Conservation (phyloP, 2,113 vertebrate species). For the Gallinago media region DNA sequence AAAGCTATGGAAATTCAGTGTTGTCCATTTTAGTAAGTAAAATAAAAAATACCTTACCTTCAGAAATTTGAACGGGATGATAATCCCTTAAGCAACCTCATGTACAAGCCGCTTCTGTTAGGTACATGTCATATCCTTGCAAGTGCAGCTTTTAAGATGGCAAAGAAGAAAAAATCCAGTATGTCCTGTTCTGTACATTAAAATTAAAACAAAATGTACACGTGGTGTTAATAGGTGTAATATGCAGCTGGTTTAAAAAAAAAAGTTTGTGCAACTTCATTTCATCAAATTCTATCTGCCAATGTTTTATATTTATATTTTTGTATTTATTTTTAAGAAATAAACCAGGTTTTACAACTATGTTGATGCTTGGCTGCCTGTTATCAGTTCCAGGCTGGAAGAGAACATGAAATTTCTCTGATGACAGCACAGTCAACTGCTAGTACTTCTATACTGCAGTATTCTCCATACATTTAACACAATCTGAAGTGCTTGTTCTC, state of each 20-base stretch:
- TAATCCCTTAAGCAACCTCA: conserved; percentile 71
- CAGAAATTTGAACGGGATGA: conserved; percentile 72
- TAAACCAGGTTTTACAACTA: conserved; percentile 89
- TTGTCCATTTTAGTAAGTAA: conserved; percentile 80
- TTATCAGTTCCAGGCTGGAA: not conserved
- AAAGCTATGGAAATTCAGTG: conserved; percentile 83
- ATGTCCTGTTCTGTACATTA: conserved; percentile 82
- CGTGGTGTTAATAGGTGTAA: conserved; percentile 84
- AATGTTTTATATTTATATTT: conserved; percentile 99
- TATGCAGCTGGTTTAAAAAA: conserved; percentile 81
- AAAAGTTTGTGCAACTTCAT: conserved; percentile 83
- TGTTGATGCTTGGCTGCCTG: conserved; percentile 40
- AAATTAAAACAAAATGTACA: conserved; percentile 76
- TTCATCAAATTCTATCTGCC: conserved; percentile 88
- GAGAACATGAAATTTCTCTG: not conserved
- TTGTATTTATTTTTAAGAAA: conserved; percentile 99
- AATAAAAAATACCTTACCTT: conserved; percentile 65
- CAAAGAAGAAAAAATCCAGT: conserved; percentile 56
- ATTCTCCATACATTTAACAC: not conserved
- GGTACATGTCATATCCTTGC: conserved; percentile 70
- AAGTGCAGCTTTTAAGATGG: conserved; percentile 75
- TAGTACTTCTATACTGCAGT: not conserved
- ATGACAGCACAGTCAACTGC: not conserved
- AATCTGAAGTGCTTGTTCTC: not conserved
- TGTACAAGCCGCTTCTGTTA: conserved; percentile 76